Evolutionary conservation across 2,113 vertebrate species (phyloP).

Genomic region (Caretta caretta): DNA sequence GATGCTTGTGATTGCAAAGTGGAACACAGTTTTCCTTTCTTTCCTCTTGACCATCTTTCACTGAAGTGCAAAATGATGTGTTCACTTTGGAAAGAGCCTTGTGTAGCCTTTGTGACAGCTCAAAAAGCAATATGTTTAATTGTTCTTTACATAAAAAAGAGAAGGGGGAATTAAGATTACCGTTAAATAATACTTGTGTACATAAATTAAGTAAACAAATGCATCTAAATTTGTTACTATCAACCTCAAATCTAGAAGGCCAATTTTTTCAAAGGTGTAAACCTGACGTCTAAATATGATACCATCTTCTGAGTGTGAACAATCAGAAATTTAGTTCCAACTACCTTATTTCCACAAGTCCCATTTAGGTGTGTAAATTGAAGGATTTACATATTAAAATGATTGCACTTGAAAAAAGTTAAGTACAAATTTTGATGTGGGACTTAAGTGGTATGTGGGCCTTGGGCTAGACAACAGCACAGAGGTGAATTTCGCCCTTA

Average conservation of each 20-base stretch:
- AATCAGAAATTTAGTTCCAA: background rate
- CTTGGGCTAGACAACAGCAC: rapidly evolving
- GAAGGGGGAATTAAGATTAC: background rate
- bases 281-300: background rate
- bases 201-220: background rate
- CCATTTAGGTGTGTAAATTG: background rate
- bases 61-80: constrained; percentile 72
- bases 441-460: background rate
- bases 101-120: constrained; percentile 77
- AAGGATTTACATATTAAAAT: background rate
- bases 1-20: constrained; percentile 75
- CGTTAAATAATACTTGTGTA: background rate
- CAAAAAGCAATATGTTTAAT: constrained; percentile 82
- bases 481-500: background rate
- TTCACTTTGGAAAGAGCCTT: constrained; percentile 80
- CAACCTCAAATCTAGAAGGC: background rate
- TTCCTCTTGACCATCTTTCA: constrained; percentile 34
- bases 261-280: background rate
- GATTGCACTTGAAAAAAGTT: background rate
- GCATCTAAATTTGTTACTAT: background rate
- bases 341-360: background rate
- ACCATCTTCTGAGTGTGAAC: rapidly evolving
- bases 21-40: constrained; percentile 45
- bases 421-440: background rate
- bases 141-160: constrained; percentile 74